Evolutionary conservation across 2,888 invertebrate species (phyloP).

Genomic region (Amblyjoppa proteus): DNA sequence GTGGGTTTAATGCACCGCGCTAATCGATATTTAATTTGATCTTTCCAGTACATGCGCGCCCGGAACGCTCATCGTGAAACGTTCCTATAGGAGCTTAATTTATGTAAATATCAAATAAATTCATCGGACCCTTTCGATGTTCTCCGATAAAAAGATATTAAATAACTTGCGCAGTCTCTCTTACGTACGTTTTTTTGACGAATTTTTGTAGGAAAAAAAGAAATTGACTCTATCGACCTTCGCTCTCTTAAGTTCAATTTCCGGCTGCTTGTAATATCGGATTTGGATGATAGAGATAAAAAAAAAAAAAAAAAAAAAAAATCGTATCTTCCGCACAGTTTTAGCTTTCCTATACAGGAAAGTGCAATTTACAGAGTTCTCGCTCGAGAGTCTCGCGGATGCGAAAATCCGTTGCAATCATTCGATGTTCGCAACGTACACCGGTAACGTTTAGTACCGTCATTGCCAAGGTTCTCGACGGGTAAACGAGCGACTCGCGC

Average conservation of each 20-base stretch:
- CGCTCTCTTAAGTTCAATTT: too few species aligned
- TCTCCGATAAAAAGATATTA: background rate
- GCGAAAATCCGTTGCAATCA: constrained; percentile 14
- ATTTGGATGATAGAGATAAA: background rate
- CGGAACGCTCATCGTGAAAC: constrained; percentile 2
- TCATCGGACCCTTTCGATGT: background rate
- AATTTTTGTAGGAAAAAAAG: too few species aligned
- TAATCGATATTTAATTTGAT: constrained; percentile 70
- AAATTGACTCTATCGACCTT: too few species aligned
- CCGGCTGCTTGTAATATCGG: background rate
- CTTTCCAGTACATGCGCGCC: constrained; percentile 9
- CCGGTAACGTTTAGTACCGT: constrained; percentile 51
- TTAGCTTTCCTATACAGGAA: background rate
- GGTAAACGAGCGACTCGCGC: constrained; percentile 66
- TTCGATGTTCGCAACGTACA: constrained; percentile 5
- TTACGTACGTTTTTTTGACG: too few species aligned
- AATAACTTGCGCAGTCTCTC: background rate
- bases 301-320: background rate
- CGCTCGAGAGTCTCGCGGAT: constrained; percentile 25
- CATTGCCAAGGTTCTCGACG: constrained; percentile 78
- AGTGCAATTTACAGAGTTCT: constrained; percentile 34
- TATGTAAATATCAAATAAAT: background rate
- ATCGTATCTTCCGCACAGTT: background rate
- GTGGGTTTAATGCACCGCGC: constrained; percentile 50
- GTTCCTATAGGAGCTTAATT: constrained; percentile 4